Evolutionary conservation across 2,888 invertebrate species (phyloP).

Genomic region (Oxyteleia sp.): DNA sequence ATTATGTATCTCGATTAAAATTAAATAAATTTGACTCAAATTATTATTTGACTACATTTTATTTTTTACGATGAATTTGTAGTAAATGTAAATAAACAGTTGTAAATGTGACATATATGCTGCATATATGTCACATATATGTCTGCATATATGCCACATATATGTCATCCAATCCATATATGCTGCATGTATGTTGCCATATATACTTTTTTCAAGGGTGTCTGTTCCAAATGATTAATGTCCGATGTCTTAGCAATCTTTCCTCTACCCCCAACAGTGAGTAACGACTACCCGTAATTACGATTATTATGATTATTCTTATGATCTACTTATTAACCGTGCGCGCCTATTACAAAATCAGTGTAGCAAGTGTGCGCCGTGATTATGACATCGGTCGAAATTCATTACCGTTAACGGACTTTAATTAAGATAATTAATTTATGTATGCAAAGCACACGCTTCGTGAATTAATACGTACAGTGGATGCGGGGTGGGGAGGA

Average conservation of each 20-base stretch:
- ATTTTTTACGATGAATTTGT: too few species aligned
- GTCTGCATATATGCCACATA: too few species aligned
- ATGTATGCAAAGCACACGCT: constrained; percentile 49
- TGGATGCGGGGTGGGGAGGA: neutral
- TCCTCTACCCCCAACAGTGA: constrained; percentile 1
- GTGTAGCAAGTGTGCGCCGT: constrained; percentile 1
- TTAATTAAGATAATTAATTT: constrained; percentile 64
- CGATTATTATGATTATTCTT: constrained; percentile 14
- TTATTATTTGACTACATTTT: too few species aligned
- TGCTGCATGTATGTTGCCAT: too few species aligned
- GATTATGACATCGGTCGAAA: constrained; percentile 55
- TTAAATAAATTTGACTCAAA: too few species aligned
- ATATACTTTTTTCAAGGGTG: too few species aligned
- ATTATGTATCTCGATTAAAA: too few species aligned
- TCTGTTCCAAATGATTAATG: constrained; percentile 2
- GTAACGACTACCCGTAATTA: constrained; percentile 6
- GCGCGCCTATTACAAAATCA: constrained; percentile 30
- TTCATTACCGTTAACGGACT: constrained; percentile 59
- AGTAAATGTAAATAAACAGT: too few species aligned
- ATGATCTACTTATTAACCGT: constrained; percentile 18
- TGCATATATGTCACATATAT: too few species aligned
- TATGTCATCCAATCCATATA: too few species aligned
- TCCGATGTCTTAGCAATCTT: neutral
- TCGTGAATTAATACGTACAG: constrained; percentile 35
- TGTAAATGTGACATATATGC: too few species aligned